Percentiles rank a stretch among this genome's conserved stretches.
phyloP scores from a whole-genome alignment of 2,113 vertebrate species.

The Cromileptes altivelis region DNA sequence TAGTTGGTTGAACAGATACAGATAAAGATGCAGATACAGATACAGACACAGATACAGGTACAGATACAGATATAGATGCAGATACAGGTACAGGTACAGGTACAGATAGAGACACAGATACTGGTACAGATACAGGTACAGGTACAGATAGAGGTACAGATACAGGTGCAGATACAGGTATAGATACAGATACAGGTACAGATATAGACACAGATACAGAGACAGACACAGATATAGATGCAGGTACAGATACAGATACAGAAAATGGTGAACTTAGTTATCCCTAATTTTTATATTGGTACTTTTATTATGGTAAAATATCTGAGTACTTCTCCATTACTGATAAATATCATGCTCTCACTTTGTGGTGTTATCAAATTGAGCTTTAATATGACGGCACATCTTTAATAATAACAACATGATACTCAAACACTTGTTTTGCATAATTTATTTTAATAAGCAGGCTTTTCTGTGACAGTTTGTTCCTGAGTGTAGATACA shows the following conservation, averaged over 20 bases:
- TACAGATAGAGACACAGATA: no score
- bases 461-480: background rate
- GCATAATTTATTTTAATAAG: background rate
- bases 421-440: background rate
- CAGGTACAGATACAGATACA: no score
- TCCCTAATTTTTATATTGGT: background rate
- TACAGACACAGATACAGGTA: no score
- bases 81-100: no score
- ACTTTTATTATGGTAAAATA: background rate
- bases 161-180: rapidly evolving
- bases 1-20: no score
- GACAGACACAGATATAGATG: no score
- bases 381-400: background rate
- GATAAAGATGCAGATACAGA: no score
- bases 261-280: no score
- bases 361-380: background rate
- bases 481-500: constrained; percentile 35
- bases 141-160: rapidly evolving
- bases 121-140: no score
- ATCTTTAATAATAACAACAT: background rate
- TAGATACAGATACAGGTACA: no score
- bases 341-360: background rate
- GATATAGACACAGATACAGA: no score
- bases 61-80: rapidly evolving
- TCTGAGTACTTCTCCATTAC: background rate